Evolutionary conservation across 1,140 invertebrate genomes (phyloP).

Genomic region (Chlorops oryzae): DNA sequence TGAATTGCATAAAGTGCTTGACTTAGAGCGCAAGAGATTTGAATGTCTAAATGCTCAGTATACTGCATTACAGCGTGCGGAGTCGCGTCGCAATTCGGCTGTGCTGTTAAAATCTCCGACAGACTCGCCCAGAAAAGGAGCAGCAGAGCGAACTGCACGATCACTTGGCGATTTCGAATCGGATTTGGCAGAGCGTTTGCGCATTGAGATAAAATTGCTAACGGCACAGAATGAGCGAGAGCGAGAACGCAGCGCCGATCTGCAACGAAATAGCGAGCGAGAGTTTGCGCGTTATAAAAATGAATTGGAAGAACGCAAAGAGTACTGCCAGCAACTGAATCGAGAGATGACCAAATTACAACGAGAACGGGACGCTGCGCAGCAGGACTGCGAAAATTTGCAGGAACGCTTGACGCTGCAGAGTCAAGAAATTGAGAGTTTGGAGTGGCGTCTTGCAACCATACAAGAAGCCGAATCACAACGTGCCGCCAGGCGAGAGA

Average conservation of each 20-base stretch:
- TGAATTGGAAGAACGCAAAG: conserved; percentile 52
- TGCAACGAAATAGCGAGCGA: conserved; percentile 47
- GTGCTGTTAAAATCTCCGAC: conserved; percentile 34
- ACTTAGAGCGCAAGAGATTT: conserved; percentile 51
- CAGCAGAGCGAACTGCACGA: too few relatives aligned
- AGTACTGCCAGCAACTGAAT: conserved; percentile 53
- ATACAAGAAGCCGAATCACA: conserved; percentile 41
- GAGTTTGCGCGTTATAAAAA: conserved; percentile 50
- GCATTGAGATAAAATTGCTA: conserved; percentile 50
- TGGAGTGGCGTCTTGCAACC: conserved; percentile 33
- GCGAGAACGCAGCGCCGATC: conserved; percentile 46
- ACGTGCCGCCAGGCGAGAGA: conserved; percentile 28
- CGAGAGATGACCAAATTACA: conserved; percentile 41
- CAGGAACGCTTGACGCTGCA: conserved; percentile 41
- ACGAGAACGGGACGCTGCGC: conserved; percentile 36
- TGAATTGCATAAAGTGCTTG: conserved; percentile 56
- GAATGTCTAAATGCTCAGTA: conserved; percentile 50
- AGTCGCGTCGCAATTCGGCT: conserved; percentile 34
- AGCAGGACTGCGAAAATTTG: conserved; percentile 38
- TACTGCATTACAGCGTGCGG: conserved; percentile 34
- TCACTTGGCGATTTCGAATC: conserved; percentile 40
- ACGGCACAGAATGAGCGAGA: conserved; percentile 52
- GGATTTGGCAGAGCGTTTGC: conserved; percentile 48
- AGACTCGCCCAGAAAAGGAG: conserved; percentile 38
- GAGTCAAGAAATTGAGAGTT: conserved; percentile 38